Evolutionary conservation across 1,140 invertebrate species (phyloP).

Genomic region (Orchestia grillus): DNA sequence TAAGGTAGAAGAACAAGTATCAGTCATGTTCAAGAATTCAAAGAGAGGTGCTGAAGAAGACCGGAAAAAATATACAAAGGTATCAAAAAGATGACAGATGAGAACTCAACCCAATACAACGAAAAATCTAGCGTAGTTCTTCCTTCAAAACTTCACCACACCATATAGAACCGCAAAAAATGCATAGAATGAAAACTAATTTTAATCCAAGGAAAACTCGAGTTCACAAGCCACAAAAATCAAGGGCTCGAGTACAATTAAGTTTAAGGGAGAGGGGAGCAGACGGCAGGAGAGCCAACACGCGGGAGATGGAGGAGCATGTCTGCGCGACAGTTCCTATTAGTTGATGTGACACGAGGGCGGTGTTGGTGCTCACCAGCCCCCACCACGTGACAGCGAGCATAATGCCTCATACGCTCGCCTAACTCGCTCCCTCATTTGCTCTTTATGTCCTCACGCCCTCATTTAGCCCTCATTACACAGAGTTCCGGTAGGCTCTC

Average conservation of each 20-base stretch:
- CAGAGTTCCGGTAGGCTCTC: background rate
- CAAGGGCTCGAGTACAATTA: background rate
- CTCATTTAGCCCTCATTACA: background rate
- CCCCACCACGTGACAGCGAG: background rate
- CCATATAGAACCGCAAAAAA: background rate
- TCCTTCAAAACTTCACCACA: background rate
- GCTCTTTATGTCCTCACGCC: background rate
- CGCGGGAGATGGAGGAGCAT: background rate
- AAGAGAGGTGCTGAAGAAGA: background rate
- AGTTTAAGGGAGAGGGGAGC: background rate
- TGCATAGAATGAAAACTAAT: background rate
- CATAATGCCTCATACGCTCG: slow-evolving; percentile 20
- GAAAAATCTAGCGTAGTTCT: background rate
- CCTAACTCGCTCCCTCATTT: background rate
- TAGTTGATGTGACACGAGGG: slow-evolving; percentile 28
- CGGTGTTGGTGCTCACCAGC: background rate
- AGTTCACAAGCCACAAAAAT: background rate
- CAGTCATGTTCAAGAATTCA: background rate
- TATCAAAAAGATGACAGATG: background rate
- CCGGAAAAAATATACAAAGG: background rate
- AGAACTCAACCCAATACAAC: background rate
- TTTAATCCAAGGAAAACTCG: background rate
- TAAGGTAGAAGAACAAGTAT: background rate
- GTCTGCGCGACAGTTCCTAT: slow-evolving; percentile 40
- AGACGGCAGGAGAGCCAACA: background rate